Conservation (phyloP, 2,888 invertebrate species). For the Xestoiulus laeticollis region DNA sequence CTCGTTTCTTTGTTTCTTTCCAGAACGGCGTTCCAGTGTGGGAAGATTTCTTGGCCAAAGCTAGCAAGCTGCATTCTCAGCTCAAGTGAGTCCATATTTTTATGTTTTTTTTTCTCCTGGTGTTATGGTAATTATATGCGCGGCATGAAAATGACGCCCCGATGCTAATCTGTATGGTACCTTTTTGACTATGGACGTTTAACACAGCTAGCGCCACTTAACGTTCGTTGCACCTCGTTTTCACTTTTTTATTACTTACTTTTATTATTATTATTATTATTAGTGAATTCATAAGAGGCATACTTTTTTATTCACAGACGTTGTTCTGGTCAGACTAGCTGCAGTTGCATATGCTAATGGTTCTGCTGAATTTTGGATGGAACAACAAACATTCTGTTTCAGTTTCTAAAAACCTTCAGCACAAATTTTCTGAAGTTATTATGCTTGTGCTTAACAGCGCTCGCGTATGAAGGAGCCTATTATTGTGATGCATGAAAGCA, state of each 20-base stretch:
- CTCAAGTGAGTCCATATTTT: slow-evolving; percentile 79
- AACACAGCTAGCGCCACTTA: neutral
- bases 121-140: neutral
- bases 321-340: neutral
- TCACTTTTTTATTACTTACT: neutral
- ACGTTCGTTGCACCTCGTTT: neutral
- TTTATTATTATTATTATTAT: neutral
- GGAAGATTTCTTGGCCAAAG: slow-evolving; percentile 94
- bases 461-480: too few species aligned
- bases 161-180: slow-evolving; percentile 24
- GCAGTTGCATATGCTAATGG: too few species aligned
- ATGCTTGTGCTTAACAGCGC: too few species aligned
- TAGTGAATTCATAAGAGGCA: neutral
- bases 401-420: too few species aligned
- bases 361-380: neutral
- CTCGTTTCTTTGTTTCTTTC: slow-evolving; percentile 62
- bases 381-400: too few species aligned
- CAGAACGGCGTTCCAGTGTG: slow-evolving; percentile 93
- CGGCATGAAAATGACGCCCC: neutral
- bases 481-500: too few species aligned
- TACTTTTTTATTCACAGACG: neutral
- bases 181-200: neutral
- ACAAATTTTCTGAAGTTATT: too few species aligned
- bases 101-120: neutral
- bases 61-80: slow-evolving; percentile 91